Conservation (phyloP, 2,797 vertebrate species). For the Liparis tanakae region DNA sequence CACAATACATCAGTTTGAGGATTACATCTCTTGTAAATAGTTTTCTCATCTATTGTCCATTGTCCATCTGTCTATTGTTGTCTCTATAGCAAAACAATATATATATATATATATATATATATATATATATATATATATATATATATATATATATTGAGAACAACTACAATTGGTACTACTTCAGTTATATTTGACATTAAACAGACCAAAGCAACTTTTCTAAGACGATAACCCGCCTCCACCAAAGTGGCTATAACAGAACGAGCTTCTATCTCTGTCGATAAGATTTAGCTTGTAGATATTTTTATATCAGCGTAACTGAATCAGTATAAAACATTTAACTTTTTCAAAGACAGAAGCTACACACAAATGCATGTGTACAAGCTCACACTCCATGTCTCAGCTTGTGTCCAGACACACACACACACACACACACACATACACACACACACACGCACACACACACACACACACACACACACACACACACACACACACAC, state of each 20-base stretch:
- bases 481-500: slow-evolving; percentile 30
- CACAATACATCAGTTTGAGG: background rate
- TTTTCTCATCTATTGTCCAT: background rate
- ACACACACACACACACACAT: slow-evolving; percentile 18
- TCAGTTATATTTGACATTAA: slow-evolving; percentile 25
- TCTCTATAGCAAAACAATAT: background rate
- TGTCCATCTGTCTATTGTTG: background rate
- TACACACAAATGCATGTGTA: slow-evolving; percentile 27
- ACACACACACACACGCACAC: slow-evolving; percentile 30
- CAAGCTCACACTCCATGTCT: slow-evolving; percentile 40
- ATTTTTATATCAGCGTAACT: slow-evolving; percentile 59
- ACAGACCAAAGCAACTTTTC: slow-evolving; percentile 29
- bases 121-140: too few relatives aligned
- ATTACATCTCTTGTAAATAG: background rate
- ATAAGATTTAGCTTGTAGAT: slow-evolving; percentile 69
- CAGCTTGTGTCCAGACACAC: slow-evolving; percentile 47
- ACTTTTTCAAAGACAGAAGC: slow-evolving; percentile 49
- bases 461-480: slow-evolving; percentile 35
- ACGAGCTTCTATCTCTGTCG: slow-evolving; percentile 47
- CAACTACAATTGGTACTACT: background rate
- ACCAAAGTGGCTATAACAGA: slow-evolving; percentile 44
- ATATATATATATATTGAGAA: background rate
- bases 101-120: too few relatives aligned
- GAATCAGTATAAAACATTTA: slow-evolving; percentile 56
- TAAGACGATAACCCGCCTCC: slow-evolving; percentile 40